A percentile compares a stretch with the other conserved stretches of the same genome.
Conservation (phyloP, 1,140 invertebrate species). For the Saccostrea cuccullata region DNA sequence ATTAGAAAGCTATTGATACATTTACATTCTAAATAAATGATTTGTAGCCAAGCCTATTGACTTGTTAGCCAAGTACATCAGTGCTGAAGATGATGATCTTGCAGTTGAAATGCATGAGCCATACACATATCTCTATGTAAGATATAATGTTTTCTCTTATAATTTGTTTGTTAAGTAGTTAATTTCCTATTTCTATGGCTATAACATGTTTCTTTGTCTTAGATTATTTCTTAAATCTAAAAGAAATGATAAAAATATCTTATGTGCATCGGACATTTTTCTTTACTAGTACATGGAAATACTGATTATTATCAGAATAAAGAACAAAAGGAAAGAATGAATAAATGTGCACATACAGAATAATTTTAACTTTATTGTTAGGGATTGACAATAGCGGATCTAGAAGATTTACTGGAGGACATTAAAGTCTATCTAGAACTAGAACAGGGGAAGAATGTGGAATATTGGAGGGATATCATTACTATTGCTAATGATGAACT, state of each 20-base stretch:
- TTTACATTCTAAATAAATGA: neutral
- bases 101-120: conserved; percentile 98
- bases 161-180: too few relatives aligned
- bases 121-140: conserved; percentile 92
- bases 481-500: conserved; percentile 98
- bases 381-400: conserved; percentile 92
- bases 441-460: conserved; percentile 88
- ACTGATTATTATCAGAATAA: too few relatives aligned
- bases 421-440: conserved; percentile 87
- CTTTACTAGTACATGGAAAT: too few relatives aligned
- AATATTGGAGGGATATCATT: conserved; percentile 98
- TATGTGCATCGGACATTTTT: too few relatives aligned
- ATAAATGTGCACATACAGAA: too few relatives aligned
- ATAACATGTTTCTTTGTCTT: too few relatives aligned
- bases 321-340: too few relatives aligned
- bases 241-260: too few relatives aligned
- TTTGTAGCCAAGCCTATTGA: conserved; percentile 96
- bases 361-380: too few relatives aligned
- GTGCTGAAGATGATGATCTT: conserved; percentile 87
- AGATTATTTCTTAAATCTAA: too few relatives aligned
- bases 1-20: too few relatives aligned
- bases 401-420: conserved; percentile 98
- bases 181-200: too few relatives aligned
- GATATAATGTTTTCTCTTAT: conserved; percentile 30
- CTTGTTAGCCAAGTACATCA: conserved; percentile 97